Conservation (phyloP, 2,888 invertebrate genomes). For the Epirrhoe alternata region DNA sequence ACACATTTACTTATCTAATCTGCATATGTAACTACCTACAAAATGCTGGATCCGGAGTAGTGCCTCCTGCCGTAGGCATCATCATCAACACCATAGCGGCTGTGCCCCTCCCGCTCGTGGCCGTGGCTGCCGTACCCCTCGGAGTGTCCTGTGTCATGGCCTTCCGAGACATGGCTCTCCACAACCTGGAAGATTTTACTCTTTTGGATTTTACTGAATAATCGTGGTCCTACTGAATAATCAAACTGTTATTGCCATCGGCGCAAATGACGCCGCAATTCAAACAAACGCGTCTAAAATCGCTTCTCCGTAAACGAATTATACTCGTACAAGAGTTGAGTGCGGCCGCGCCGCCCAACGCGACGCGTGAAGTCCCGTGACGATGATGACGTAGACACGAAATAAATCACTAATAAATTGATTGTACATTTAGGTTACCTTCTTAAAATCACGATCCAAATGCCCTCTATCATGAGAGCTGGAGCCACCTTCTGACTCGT, state of each 20-base stretch:
- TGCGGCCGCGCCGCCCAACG: no score
- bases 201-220: no score
- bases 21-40: not conserved
- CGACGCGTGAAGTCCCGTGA: no score
- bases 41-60: not conserved
- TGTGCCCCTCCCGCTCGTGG: constrained; percentile 7
- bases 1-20: not conserved
- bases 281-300: no score
- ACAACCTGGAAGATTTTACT: constrained; percentile 5
- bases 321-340: no score
- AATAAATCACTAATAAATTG: not conserved
- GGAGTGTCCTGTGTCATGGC: constrained; percentile 1
- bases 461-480: constrained; percentile 14
- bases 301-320: no score
- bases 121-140: not conserved
- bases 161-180: constrained; percentile 20
- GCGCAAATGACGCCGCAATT: no score
- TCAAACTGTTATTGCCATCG: no score
- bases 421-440: constrained; percentile 16
- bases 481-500: constrained; percentile 17
- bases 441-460: constrained; percentile 7
- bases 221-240: no score
- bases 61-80: not conserved
- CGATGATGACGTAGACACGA: no score
- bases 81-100: constrained; percentile 10